These are phyloP conservation scores for Drosophila greeni DNA, from an alignment of 2,888 invertebrate genomes.

Conservation along the genomic window DNA sequence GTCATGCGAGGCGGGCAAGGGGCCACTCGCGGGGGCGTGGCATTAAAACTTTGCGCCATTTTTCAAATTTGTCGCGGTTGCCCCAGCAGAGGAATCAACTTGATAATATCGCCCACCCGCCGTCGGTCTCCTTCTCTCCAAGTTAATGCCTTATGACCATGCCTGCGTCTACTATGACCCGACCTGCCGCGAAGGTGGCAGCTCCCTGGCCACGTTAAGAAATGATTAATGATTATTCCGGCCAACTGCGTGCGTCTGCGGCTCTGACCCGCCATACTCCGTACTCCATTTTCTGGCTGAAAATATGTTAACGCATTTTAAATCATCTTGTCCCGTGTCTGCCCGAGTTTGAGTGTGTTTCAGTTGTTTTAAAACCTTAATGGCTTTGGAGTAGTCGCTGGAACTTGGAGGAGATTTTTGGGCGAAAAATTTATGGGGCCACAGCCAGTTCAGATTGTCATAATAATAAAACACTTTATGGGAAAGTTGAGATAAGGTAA, in stretches of 20 bases:
- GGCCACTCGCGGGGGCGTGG: conserved; percentile 16
- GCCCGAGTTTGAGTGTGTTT: conserved; percentile 1
- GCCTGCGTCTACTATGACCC: conserved; percentile 52
- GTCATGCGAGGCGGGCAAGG: conserved; percentile 41
- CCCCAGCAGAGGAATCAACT: conserved; percentile 55
- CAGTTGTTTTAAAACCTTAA: conserved; percentile 25
- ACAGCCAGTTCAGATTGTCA: conserved; percentile 1
- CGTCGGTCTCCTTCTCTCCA: conserved; percentile 47
- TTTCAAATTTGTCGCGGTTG: conserved; percentile 73
- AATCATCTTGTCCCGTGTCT: conserved; percentile 54
- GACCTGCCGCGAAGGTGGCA: conserved; percentile 33
- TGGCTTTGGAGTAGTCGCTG: conserved; percentile 10
- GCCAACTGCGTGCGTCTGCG: conserved; percentile 58
- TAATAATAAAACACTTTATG: conserved; percentile 12
- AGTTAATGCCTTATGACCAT: conserved; percentile 69
- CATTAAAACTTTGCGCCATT: conserved; percentile 69
- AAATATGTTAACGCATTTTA: conserved; percentile 72
- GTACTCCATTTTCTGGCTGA: conserved; percentile 48
- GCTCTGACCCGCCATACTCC: conserved; percentile 38
- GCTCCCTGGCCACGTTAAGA: conserved; percentile 64
- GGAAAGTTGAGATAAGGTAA: neutral
- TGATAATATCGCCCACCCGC: conserved; percentile 61
- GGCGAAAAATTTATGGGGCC: conserved; percentile 30
- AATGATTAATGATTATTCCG: conserved; percentile 70
- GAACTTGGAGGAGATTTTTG: conserved; percentile 4